These are phyloP conservation scores for Pantherophis guttatus DNA, from an alignment of 2,113 vertebrate genomes.

Conservation along the genomic window DNA sequence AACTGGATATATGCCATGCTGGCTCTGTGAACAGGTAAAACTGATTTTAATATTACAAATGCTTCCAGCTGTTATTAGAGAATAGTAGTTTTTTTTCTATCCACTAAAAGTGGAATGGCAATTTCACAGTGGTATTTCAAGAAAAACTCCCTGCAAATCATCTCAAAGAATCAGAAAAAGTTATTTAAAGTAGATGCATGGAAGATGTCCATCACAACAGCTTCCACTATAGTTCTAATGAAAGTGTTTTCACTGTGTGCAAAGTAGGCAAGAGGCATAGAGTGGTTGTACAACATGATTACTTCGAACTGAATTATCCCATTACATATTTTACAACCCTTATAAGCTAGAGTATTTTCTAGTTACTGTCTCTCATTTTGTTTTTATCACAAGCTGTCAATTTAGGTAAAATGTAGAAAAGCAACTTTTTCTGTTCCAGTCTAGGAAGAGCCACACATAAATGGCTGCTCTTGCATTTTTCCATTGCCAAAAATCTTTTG, in stretches of 20 bases:
- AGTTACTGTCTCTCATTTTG: neutral
- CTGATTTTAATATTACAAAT: neutral
- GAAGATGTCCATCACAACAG: neutral
- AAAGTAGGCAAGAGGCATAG: neutral
- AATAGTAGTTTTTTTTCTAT: neutral
- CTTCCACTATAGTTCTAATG: neutral
- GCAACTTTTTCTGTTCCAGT: neutral
- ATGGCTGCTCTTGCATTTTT: neutral
- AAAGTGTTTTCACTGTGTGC: neutral
- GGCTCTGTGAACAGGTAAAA: constrained; percentile 77
- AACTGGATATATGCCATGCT: constrained; percentile 69
- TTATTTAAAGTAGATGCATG: neutral
- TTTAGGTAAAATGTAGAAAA: neutral
- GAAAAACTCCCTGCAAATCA: neutral
- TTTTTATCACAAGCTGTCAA: neutral
- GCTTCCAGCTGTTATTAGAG: neutral
- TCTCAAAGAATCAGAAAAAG: neutral
- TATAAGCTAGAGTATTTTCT: neutral
- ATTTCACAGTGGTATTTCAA: neutral
- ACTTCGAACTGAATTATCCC: neutral
- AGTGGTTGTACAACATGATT: neutral
- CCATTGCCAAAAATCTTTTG: neutral
- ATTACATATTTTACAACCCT: neutral
- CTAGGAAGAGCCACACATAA: neutral
- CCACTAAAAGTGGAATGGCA: neutral